These are phyloP conservation scores for Benthosema pterotum DNA, from an alignment of 2,797 vertebrate genomes.

Conservation along the genomic window DNA sequence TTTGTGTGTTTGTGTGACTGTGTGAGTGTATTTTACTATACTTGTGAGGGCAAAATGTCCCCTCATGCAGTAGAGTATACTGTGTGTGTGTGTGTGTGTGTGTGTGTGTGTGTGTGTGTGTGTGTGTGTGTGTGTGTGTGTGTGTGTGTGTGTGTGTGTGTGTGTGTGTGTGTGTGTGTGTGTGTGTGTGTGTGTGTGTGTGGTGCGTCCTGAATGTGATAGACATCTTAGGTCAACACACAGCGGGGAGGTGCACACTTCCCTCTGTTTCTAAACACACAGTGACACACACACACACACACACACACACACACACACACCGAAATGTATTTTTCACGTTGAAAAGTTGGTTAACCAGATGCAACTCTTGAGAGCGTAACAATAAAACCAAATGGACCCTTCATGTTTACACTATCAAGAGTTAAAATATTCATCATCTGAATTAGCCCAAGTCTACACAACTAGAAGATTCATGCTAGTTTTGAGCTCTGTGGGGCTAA, in stretches of 20 bases:
- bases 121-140: background rate
- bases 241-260: slow-evolving; percentile 49
- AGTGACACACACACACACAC: too few relatives aligned
- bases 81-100: slow-evolving; percentile 1
- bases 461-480: too few relatives aligned
- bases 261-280: slow-evolving; percentile 53
- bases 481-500: too few relatives aligned
- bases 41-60: too few relatives aligned
- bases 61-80: background rate
- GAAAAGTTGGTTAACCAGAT: too few relatives aligned
- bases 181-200: slow-evolving; percentile 63
- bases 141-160: slow-evolving; percentile 35
- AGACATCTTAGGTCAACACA: slow-evolving; percentile 63
- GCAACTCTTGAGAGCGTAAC: too few relatives aligned
- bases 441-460: too few relatives aligned
- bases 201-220: slow-evolving; percentile 67
- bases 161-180: slow-evolving; percentile 63
- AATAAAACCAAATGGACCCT: too few relatives aligned
- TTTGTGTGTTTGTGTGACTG: slow-evolving; percentile 1
- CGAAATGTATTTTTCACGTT: slow-evolving; percentile 1
- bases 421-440: too few relatives aligned
- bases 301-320: slow-evolving; percentile 28
- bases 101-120: slow-evolving; percentile 5
- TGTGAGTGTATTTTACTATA: background rate
- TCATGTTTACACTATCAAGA: too few relatives aligned